Percentiles rank a stretch among this genome's conserved stretches.
Conservation (phyloP, 2,797 vertebrate species). For the Rallus crepitans region DNA sequence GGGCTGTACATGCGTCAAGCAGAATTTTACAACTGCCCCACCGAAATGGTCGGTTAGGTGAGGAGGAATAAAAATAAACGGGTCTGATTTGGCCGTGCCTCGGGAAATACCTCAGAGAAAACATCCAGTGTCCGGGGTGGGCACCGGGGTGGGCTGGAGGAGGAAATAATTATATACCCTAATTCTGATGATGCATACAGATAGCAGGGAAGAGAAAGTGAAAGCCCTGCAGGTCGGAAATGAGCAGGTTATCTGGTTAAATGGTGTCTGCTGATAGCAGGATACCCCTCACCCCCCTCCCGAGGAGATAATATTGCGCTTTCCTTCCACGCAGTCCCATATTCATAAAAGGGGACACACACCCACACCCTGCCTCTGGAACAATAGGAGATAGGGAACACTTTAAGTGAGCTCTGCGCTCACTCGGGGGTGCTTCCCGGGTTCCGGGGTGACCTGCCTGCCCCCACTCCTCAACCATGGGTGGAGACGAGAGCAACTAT, state of each 20-base stretch:
- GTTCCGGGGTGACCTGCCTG: too few species aligned
- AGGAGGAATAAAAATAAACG: not conserved
- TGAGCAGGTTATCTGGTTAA: not conserved
- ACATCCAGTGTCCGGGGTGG: rapidly evolving
- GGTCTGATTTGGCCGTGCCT: not conserved
- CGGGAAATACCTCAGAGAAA: not conserved
- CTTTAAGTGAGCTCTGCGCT: rapidly evolving
- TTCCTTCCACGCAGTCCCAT: not conserved
- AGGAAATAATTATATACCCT: not conserved
- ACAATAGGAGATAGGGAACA: rapidly evolving
- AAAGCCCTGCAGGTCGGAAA: not conserved
- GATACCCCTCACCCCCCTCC: too few species aligned
- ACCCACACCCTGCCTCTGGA: not conserved
- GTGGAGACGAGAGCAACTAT: rapidly evolving
- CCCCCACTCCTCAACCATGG: too few species aligned
- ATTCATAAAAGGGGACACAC: not conserved
- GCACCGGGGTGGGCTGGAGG: rapidly evolving
- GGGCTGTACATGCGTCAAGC: rapidly evolving
- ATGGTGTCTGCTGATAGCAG: not conserved
- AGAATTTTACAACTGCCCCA: not conserved
- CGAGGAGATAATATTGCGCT: rapidly evolving
- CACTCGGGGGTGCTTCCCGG: too few species aligned
- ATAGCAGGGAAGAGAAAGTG: not conserved
- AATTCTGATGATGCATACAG: rapidly evolving
- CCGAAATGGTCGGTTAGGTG: rapidly evolving